phyloP scores from a whole-genome alignment of 1,140 invertebrate genomes.

The Oedothorax gibbosus region DNA sequence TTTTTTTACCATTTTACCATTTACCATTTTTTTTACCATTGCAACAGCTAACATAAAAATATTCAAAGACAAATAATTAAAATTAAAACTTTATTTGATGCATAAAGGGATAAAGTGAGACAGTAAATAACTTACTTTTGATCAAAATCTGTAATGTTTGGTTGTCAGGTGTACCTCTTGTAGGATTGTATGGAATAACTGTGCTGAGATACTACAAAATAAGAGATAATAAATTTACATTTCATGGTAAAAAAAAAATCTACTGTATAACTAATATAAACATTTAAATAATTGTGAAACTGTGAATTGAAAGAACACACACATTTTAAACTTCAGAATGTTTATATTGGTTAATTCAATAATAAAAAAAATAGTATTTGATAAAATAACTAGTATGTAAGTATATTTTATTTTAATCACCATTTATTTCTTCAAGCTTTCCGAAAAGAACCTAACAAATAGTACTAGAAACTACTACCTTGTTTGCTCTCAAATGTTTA shows the following conservation, averaged over 20 bases:
- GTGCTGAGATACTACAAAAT: conserved; percentile 87
- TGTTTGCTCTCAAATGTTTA: no score
- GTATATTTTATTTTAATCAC: no score
- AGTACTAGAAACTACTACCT: no score
- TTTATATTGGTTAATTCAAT: not conserved
- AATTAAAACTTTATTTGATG: no score
- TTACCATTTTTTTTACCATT: no score
- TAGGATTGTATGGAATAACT: conserved; percentile 94
- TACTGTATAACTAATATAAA: not conserved
- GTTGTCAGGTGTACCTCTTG: conserved; percentile 89
- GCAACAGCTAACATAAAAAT: no score
- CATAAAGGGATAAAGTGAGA: not conserved
- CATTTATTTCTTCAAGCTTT: no score
- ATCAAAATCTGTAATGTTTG: conserved; percentile 94
- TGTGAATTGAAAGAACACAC: no score
- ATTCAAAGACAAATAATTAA: no score
- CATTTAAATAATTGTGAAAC: not conserved
- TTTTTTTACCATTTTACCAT: no score
- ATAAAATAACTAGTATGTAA: no score
- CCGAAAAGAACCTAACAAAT: no score
- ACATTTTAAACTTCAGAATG: not conserved
- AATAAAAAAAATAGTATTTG: not conserved
- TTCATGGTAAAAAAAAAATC: not conserved
- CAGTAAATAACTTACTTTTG: conserved; percentile 85
- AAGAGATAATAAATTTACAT: not conserved